These are phyloP conservation scores for Hecatera dysodea DNA, from an alignment of 2,888 invertebrate genomes.

Conservation along the genomic window DNA sequence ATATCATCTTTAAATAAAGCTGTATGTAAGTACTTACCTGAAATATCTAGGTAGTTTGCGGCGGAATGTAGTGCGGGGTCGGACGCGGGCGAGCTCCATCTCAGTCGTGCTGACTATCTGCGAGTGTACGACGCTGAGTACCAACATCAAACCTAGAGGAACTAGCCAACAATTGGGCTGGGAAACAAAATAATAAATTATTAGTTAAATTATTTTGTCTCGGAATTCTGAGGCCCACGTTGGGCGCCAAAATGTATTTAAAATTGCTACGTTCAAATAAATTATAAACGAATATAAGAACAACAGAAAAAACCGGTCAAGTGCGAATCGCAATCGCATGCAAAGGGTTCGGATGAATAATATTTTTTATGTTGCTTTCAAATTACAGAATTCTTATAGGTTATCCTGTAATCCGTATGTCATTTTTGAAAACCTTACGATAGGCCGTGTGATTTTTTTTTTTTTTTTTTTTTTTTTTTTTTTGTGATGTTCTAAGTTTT, in stretches of 20 bases:
- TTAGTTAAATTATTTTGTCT: not conserved
- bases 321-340: too few species aligned
- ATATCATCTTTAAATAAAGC: too few species aligned
- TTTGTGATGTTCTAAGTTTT: too few species aligned
- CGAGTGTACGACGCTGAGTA: constrained; percentile 87
- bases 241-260: constrained; percentile 27
- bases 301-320: too few species aligned
- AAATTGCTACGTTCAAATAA: not conserved
- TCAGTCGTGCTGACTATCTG: constrained; percentile 89
- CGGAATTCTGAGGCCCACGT: not conserved
- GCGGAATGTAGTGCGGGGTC: constrained; percentile 82
- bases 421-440: too few species aligned
- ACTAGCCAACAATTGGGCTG: constrained; percentile 87
- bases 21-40: constrained; percentile 71
- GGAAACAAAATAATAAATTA: constrained; percentile 42
- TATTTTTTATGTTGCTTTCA: too few species aligned
- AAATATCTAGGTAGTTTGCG: constrained; percentile 86
- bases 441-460: too few species aligned
- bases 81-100: constrained; percentile 86
- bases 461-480: too few species aligned
- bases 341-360: too few species aligned
- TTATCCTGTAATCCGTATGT: too few species aligned
- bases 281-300: not conserved
- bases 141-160: constrained; percentile 86
- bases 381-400: too few species aligned